A percentile compares a stretch with the other conserved stretches of the same genome.
These are phyloP conservation scores for Candidula unifasciata DNA, from an alignment of 2,888 invertebrate genomes.

Conservation along the genomic window DNA sequence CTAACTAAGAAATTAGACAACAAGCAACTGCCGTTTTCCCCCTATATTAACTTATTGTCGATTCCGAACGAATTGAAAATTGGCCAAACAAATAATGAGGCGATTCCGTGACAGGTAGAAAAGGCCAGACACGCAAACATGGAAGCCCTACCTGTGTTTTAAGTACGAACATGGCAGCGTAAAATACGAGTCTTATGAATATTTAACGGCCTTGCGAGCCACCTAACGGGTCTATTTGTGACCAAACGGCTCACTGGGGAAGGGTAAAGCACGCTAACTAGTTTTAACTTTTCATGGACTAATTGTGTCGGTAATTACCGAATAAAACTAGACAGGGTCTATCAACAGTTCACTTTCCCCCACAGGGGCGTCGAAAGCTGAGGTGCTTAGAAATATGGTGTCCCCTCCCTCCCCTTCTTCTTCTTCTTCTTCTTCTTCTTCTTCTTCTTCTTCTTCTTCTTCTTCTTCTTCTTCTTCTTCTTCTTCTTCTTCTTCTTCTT, in stretches of 20 bases:
- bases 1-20: neutral
- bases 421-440: no score
- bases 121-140: neutral
- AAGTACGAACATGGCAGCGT: constrained; percentile 30
- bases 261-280: constrained; percentile 28
- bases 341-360: constrained; percentile 38
- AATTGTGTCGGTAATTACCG: constrained; percentile 44
- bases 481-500: no score
- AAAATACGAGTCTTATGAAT: constrained; percentile 36
- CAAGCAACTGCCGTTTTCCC: neutral
- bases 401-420: no score
- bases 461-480: no score
- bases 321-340: constrained; percentile 9
- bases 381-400: no score
- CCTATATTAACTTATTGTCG: constrained; percentile 5
- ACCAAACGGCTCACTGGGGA: constrained; percentile 4
- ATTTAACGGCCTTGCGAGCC: constrained; percentile 19
- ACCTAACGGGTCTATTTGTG: constrained; percentile 51
- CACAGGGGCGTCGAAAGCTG: no score
- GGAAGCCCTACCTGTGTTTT: constrained; percentile 23
- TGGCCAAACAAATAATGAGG: constrained; percentile 42
- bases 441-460: no score
- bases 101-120: constrained; percentile 38
- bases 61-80: constrained; percentile 34
- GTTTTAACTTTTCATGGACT: constrained; percentile 47